These are phyloP conservation scores for Pygocentrus nattereri DNA, from an alignment of 2,797 vertebrate genomes.

Conservation along the genomic window DNA sequence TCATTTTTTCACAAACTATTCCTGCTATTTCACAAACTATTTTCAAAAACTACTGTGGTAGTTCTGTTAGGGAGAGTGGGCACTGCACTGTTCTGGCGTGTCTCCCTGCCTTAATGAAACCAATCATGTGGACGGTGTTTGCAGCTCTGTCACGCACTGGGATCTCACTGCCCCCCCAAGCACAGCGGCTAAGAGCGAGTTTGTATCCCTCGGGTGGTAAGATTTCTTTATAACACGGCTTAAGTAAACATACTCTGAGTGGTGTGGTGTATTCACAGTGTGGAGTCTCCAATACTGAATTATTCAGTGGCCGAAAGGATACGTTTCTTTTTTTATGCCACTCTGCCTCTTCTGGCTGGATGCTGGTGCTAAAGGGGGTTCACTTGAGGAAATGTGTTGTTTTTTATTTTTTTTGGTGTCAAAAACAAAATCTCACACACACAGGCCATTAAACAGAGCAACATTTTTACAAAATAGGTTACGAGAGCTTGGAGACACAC, in stretches of 20 bases:
- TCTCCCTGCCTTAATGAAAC: conserved; percentile 47
- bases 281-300: conserved; percentile 55
- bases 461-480: too few relatives aligned
- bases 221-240: conserved; percentile 42
- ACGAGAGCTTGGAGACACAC: too few relatives aligned
- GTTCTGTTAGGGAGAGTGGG: background rate
- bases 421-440: background rate
- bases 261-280: conserved; percentile 19
- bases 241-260: conserved; percentile 55
- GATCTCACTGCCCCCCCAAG: conserved; percentile 31
- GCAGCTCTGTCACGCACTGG: conserved; percentile 68
- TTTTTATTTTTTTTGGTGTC: background rate
- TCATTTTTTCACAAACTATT: background rate
- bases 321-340: conserved; percentile 31
- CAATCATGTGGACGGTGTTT: conserved; percentile 43
- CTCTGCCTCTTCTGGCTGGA: background rate
- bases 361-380: background rate
- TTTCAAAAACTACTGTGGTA: background rate
- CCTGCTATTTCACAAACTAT: background rate
- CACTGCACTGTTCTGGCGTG: conserved; percentile 53
- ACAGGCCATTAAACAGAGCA: background rate
- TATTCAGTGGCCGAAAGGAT: conserved; percentile 64
- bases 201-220: background rate
- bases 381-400: background rate
- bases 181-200: background rate